Evolutionary conservation across 2,113 vertebrate genomes (phyloP).

Genomic region (Pluvianellus socialis): DNA sequence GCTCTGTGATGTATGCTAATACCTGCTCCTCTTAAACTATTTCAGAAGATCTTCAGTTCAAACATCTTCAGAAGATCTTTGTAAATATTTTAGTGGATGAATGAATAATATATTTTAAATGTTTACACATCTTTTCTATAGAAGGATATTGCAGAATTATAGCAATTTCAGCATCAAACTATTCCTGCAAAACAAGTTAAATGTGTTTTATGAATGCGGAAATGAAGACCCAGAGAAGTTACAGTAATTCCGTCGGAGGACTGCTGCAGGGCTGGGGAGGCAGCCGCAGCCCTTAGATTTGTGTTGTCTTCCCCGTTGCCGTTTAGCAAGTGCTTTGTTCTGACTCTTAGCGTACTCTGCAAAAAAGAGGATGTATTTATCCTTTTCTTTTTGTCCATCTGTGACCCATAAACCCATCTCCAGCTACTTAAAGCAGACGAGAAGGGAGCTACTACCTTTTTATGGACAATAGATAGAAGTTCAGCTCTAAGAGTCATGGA

Average conservation of each 20-base stretch:
- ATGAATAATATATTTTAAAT: background rate
- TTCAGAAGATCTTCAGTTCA: background rate
- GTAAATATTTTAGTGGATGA: background rate
- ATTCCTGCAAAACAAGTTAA: background rate
- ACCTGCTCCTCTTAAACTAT: background rate
- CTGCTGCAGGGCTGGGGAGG: background rate
- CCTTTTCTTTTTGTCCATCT: background rate
- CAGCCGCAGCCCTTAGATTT: background rate
- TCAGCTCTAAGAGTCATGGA: background rate
- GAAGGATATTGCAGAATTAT: background rate
- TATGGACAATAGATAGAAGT: background rate
- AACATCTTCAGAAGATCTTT: background rate
- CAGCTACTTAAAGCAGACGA: background rate
- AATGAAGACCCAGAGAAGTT: background rate
- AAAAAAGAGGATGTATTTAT: background rate
- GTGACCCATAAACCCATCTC: background rate
- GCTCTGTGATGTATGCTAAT: background rate
- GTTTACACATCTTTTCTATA: background rate
- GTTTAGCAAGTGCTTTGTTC: background rate
- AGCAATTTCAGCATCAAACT: background rate
- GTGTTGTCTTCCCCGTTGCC: background rate
- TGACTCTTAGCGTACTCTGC: background rate
- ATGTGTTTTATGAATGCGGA: background rate
- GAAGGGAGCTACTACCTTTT: background rate
- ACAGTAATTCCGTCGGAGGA: background rate